A percentile compares a stretch with the other conserved stretches of the same genome.
phyloP scores from a whole-genome alignment of 2,888 invertebrate species.

The Campaea margaritaria region DNA sequence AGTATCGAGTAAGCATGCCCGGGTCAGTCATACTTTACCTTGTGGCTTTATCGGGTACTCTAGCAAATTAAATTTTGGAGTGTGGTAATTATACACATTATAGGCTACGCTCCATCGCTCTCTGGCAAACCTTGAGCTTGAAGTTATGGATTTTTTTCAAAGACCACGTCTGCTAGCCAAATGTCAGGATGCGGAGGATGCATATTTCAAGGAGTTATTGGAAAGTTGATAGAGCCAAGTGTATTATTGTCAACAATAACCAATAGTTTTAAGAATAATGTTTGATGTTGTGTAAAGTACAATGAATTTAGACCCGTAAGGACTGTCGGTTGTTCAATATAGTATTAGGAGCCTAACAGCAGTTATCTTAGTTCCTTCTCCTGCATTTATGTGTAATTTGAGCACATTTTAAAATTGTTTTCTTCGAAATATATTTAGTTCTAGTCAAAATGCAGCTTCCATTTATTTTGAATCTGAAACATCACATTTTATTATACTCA shows the following conservation, averaged over 20 bases:
- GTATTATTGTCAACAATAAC: slow-evolving; percentile 6
- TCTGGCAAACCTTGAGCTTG: no score
- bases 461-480: slow-evolving; percentile 53
- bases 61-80: no score
- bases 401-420: slow-evolving; percentile 47
- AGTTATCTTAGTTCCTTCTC: slow-evolving; percentile 64
- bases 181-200: no score
- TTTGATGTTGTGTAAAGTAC: slow-evolving; percentile 45
- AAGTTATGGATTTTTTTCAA: no score
- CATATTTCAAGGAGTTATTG: no score
- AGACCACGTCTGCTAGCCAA: no score
- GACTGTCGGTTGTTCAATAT: slow-evolving; percentile 57
- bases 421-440: slow-evolving; percentile 63
- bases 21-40: no score
- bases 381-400: slow-evolving; percentile 63
- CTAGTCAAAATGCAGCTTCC: slow-evolving; percentile 77
- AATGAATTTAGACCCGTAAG: slow-evolving; percentile 61
- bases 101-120: no score
- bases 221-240: no score
- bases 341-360: slow-evolving; percentile 46
- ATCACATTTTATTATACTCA: slow-evolving; percentile 62
- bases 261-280: slow-evolving; percentile 14
- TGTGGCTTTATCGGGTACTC: no score
- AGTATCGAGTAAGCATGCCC: no score
- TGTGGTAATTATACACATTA: no score